These are phyloP conservation scores for Bombus terrestris DNA, from an alignment of 1,140 invertebrate genomes.

Conservation along the genomic window DNA sequence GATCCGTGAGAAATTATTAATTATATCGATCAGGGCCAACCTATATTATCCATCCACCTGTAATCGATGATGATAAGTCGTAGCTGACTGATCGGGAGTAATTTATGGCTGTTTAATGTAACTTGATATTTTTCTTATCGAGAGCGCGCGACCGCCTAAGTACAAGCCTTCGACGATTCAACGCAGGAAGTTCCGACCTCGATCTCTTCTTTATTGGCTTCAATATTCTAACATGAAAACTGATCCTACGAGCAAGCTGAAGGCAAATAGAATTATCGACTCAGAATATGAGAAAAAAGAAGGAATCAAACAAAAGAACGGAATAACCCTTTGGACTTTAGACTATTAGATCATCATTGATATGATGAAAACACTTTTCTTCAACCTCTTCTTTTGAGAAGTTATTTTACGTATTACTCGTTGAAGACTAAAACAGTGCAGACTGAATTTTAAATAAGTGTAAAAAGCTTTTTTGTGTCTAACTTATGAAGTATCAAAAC, in stretches of 20 bases:
- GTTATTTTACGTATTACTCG: neutral
- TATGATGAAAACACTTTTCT: neutral
- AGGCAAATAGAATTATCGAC: neutral
- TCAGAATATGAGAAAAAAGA: no score
- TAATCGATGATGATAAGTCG: conserved; percentile 19
- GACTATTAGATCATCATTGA: neutral
- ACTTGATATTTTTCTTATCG: conserved; percentile 44
- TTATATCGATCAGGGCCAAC: neutral
- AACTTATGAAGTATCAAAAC: neutral
- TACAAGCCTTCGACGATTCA: neutral
- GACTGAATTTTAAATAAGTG: no score
- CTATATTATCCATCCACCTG: neutral
- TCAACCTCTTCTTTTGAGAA: neutral
- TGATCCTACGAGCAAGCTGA: neutral
- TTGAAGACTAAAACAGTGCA: neutral
- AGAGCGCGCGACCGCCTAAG: neutral
- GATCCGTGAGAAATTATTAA: conserved; percentile 36
- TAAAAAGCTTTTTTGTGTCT: neutral
- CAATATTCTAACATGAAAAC: conserved; percentile 9
- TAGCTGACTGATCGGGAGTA: conserved; percentile 12
- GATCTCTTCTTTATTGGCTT: neutral
- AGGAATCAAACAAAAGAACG: neutral
- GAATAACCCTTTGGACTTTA: no score
- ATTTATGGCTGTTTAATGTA: conserved; percentile 39
- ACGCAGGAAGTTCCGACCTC: conserved; percentile 8